These are phyloP conservation scores for Ypsolopha scabrella DNA, from an alignment of 2,888 invertebrate species.

Conservation along the genomic window DNA sequence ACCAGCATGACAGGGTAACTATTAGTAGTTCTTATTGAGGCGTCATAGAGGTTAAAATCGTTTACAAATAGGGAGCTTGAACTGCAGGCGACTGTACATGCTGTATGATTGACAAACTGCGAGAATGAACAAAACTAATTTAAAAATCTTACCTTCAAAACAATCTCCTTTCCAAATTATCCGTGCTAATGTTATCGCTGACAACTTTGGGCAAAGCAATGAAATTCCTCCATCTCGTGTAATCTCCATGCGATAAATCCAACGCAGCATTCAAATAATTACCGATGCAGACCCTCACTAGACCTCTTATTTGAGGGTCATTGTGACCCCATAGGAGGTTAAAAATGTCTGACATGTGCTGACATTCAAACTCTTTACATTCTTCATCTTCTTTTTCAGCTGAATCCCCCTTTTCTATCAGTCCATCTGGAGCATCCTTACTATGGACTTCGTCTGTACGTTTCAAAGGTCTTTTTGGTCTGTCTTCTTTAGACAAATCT, in stretches of 20 bases:
- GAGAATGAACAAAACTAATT: not conserved
- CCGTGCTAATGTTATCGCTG: constrained; percentile 42
- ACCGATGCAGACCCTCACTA: constrained; percentile 76
- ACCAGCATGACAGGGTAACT: too few relatives aligned
- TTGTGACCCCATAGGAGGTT: constrained; percentile 74
- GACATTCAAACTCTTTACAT: constrained; percentile 45
- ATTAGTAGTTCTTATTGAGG: too few relatives aligned
- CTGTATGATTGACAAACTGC: not conserved
- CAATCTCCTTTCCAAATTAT: constrained; percentile 60
- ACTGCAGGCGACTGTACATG: too few relatives aligned
- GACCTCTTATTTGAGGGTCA: constrained; percentile 87
- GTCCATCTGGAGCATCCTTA: constrained; percentile 23
- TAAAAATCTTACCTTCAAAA: constrained; percentile 64
- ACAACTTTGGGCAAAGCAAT: constrained; percentile 43
- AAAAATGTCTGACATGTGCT: constrained; percentile 78
- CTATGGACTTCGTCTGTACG: constrained; percentile 30
- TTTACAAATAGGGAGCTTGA: too few relatives aligned
- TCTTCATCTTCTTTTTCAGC: not conserved
- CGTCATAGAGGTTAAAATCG: too few relatives aligned
- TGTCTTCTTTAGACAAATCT: constrained; percentile 20
- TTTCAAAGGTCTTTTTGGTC: constrained; percentile 23
- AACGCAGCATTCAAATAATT: constrained; percentile 74
- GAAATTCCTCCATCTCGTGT: constrained; percentile 56
- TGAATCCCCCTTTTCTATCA: not conserved
- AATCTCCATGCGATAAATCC: constrained; percentile 66